Base-by-base conservation (phyloP, 2,888 invertebrate genomes). In the Dolichomitus sp. region DNA sequence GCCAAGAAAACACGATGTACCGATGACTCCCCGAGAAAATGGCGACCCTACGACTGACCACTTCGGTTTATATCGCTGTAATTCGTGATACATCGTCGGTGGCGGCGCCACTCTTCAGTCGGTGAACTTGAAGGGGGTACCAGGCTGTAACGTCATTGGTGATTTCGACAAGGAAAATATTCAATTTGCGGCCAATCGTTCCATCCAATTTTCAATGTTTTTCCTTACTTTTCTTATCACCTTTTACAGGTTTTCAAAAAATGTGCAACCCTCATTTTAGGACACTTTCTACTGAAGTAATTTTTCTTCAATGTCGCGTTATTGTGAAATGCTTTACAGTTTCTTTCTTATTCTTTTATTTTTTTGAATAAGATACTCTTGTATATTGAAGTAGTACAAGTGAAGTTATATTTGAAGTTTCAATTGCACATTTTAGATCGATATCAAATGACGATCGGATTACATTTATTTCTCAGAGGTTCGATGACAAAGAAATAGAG, bases 11-110 rank as follows among this genome's bases (percentile, higher is more conserved):
- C 92, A 91, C 90, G 89, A 89, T 89, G 86, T 87, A 89, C 87
- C 89, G 89, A 89, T 89, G 87, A 89, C 91, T 88, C 86, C 89
- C 90, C 89, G 90, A 92, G 89, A 91, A 92, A 92, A 92, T 92
- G 92, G 92, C 92, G 92, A 92, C 90, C 87, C 83, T 86, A 76
- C 79, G 85, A 90, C 89, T 88, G 84, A 87, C 74, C 68, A 82
- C 84, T 87, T 91, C 90, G 90, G 88, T 63, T 69, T 63, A 80
- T 80, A 69, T 87, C 90, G 90, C 86, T 57, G 50, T 73, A 72
- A 80, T 88, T 87, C 90, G 90, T 80, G 76, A 19, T 12, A 33
- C 23, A 52, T 76, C 87, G 88, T 57, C 19, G 83, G 81, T 84
- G 86, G 68, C 78, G 84, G 78, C 83, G 86, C 81, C 59, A 66